These are phyloP conservation scores for Leptoteleia sp. DNA, from an alignment of 1,140 invertebrate genomes.

Conservation along the genomic window DNA sequence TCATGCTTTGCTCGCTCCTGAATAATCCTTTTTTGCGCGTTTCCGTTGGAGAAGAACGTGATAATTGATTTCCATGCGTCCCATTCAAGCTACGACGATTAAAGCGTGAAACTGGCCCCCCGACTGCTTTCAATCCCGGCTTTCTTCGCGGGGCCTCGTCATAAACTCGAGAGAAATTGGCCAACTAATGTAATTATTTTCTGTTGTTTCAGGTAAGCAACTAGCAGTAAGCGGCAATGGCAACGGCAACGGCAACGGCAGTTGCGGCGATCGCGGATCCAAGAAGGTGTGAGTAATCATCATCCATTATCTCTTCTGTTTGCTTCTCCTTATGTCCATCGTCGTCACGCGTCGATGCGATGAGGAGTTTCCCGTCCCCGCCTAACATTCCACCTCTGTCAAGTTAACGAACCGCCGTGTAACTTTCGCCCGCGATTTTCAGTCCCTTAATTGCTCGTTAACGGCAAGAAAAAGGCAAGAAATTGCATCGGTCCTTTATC, in stretches of 20 bases:
- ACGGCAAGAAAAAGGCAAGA: too few species aligned
- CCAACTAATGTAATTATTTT: constrained; percentile 76
- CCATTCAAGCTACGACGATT: constrained; percentile 34
- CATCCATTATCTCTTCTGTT: constrained; percentile 75
- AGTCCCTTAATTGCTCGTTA: constrained; percentile 58
- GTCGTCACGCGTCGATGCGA: constrained; percentile 48
- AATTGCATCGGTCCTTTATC: too few species aligned
- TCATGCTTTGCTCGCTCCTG: constrained; percentile 38
- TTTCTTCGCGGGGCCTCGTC: constrained; percentile 27
- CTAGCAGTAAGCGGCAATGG: constrained; percentile 26
- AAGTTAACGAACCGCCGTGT: constrained; percentile 57
- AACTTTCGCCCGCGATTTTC: constrained; percentile 54
- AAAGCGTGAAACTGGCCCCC: constrained; percentile 44
- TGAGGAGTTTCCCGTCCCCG: constrained; percentile 27
- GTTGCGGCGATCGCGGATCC: constrained; percentile 47
- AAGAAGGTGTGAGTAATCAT: constrained; percentile 74
- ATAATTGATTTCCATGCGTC: constrained; percentile 54
- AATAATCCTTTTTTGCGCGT: constrained; percentile 36
- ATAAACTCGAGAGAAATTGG: constrained; percentile 41
- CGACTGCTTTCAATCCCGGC: constrained; percentile 20
- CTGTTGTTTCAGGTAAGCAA: constrained; percentile 78
- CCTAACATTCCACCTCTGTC: constrained; percentile 46
- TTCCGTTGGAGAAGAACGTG: constrained; percentile 22
- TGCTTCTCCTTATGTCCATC: constrained; percentile 69
- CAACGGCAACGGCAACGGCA: constrained; percentile 36